These are phyloP conservation scores for Nomada goodeniana DNA, from an alignment of 2,888 invertebrate genomes.

Conservation along the genomic window DNA sequence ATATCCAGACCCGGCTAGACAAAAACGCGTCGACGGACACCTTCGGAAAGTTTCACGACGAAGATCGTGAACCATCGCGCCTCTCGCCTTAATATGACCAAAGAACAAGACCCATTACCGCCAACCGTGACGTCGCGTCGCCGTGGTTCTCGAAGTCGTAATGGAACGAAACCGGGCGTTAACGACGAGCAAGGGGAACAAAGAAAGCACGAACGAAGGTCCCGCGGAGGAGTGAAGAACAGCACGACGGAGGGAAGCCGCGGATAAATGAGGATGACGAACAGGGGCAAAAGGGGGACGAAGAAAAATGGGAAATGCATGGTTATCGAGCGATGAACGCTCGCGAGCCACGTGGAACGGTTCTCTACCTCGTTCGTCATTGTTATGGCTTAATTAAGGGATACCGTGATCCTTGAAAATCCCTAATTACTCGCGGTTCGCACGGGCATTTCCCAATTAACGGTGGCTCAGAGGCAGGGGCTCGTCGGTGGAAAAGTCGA, in stretches of 20 bases:
- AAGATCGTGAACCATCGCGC: constrained; percentile 46
- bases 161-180: constrained; percentile 59
- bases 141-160: constrained; percentile 43
- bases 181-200: constrained; percentile 55
- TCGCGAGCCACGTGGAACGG: constrained; percentile 27
- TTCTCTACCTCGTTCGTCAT: constrained; percentile 67
- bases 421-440: constrained; percentile 71
- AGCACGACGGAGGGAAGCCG: constrained; percentile 6
- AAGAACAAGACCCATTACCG: constrained; percentile 58
- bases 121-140: constrained; percentile 47
- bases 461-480: constrained; percentile 31
- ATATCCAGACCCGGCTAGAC: no score
- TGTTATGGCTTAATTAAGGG: constrained; percentile 76
- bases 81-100: constrained; percentile 42
- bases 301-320: constrained; percentile 31
- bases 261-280: background rate
- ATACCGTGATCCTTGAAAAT: constrained; percentile 70
- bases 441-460: constrained; percentile 73
- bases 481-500: constrained; percentile 31
- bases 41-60: constrained; percentile 19
- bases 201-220: constrained; percentile 32
- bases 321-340: constrained; percentile 57
- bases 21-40: no score
- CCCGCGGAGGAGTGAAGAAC: constrained; percentile 10
- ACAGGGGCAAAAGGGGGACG: background rate